Evolutionary conservation across 2,888 invertebrate species (phyloP).

Genomic region (Temnothorax ravouxi): DNA sequence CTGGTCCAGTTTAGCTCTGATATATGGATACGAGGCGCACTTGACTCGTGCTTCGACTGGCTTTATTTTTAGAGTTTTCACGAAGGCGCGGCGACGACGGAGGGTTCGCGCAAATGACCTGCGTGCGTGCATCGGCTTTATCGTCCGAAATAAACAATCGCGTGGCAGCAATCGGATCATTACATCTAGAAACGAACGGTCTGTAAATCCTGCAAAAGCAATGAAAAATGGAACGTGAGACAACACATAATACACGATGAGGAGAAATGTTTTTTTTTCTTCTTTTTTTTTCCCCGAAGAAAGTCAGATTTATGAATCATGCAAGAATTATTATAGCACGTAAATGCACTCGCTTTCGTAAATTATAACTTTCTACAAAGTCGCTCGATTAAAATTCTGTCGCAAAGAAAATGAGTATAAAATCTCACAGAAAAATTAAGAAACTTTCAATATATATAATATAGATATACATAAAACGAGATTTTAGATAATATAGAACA

Average conservation of each 20-base stretch:
- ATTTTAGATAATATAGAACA: background rate
- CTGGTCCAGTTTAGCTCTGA: slow-evolving; percentile 28
- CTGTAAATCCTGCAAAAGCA: slow-evolving; percentile 1
- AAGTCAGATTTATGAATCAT: background rate
- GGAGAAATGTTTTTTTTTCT: background rate
- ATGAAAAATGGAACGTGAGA: slow-evolving; percentile 10
- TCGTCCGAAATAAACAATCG: slow-evolving; percentile 5
- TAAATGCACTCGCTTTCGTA: background rate
- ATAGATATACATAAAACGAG: background rate
- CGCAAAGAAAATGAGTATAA: background rate
- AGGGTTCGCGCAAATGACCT: slow-evolving; percentile 58
- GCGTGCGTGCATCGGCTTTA: slow-evolving; percentile 37
- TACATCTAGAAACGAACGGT: slow-evolving; percentile 12
- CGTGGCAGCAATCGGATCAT: background rate
- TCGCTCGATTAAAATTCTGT: background rate
- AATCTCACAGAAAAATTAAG: background rate
- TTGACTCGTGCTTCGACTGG: slow-evolving; percentile 33
- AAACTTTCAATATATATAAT: background rate
- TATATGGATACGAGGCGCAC: slow-evolving; percentile 29
- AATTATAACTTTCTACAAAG: background rate
- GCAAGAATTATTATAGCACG: background rate
- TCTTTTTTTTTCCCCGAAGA: too few species aligned
- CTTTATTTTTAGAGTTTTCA: slow-evolving; percentile 65
- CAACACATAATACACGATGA: background rate
- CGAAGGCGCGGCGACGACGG: background rate